A percentile compares a stretch with the other conserved stretches of the same genome.
Evolutionary conservation across 2,797 vertebrate genomes (phyloP).

Genomic region (Karalla daura): DNA sequence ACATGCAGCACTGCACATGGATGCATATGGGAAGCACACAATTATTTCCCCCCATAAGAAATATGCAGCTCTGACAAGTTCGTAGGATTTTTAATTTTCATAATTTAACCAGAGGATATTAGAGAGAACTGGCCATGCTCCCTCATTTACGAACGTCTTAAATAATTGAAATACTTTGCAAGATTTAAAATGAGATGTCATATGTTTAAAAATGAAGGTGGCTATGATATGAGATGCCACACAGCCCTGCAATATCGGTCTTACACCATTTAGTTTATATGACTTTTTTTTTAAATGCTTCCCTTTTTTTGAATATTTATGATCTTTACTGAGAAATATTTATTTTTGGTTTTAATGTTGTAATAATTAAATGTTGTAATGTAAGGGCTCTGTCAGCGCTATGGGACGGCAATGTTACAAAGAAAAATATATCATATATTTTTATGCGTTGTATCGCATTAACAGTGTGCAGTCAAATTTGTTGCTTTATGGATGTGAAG

Average conservation of each 20-base stretch:
- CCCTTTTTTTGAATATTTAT: conserved; percentile 51
- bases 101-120: conserved; percentile 57
- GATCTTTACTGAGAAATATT: conserved; percentile 37
- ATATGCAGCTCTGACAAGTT: conserved; percentile 47
- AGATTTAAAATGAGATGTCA: conserved; percentile 66
- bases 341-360: conserved; percentile 50
- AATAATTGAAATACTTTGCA: conserved; percentile 71
- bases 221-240: conserved; percentile 58
- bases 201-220: conserved; percentile 58
- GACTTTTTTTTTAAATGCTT: conserved; percentile 13
- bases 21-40: conserved; percentile 16
- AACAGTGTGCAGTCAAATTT: not conserved
- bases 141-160: conserved; percentile 43
- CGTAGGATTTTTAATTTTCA: conserved; percentile 60
- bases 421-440: not conserved
- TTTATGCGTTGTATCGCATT: not conserved
- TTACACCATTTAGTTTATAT: conserved; percentile 17
- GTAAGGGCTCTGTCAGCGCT: not conserved
- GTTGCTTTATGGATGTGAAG: too few relatives aligned
- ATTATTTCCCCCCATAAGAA: conserved; percentile 34
- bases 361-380: conserved; percentile 28
- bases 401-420: not conserved
- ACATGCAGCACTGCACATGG: conserved; percentile 16
- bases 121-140: conserved; percentile 23
- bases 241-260: conserved; percentile 48